A percentile compares a stretch with the other conserved stretches of the same genome.
These are phyloP conservation scores for Trogon melanurus DNA, from an alignment of 2,113 vertebrate species.

Conservation along the genomic window DNA sequence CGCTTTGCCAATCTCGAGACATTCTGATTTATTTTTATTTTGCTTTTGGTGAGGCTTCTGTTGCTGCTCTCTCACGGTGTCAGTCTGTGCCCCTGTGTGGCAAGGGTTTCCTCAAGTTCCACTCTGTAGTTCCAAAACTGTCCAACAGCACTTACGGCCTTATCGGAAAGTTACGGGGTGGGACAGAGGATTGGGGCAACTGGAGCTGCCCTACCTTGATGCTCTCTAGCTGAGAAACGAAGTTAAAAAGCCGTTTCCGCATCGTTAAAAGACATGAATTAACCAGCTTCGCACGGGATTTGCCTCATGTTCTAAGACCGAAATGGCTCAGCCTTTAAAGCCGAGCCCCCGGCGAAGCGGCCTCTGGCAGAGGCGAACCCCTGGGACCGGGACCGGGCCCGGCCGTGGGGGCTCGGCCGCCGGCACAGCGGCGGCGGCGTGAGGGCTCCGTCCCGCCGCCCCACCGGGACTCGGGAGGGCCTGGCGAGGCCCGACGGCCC, in stretches of 20 bases:
- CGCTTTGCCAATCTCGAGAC: not conserved
- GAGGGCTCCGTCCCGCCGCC: no score
- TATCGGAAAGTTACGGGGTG: rapidly evolving
- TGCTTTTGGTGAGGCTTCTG: not conserved
- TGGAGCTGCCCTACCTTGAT: rapidly evolving
- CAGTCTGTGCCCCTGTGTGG: not conserved
- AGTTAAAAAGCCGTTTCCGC: rapidly evolving
- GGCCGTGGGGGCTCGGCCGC: not conserved
- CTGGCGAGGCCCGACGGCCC: not conserved
- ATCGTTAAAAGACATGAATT: rapidly evolving
- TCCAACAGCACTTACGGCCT: rapidly evolving
- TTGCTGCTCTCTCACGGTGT: not conserved
- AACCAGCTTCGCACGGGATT: not conserved
- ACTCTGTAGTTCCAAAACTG: not conserved
- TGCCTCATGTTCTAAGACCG: not conserved
- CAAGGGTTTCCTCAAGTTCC: not conserved
- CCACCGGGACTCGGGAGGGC: not conserved
- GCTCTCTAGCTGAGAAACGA: not conserved
- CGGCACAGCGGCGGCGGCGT: no score
- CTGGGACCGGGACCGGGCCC: no score
- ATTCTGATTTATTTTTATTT: no score
- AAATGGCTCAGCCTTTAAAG: not conserved
- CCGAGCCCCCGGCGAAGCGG: no score
- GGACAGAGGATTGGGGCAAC: rapidly evolving
- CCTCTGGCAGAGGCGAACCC: no score